Base-by-base conservation (phyloP, 2,888 invertebrate genomes). In the Pachydiplax longipennis region DNA sequence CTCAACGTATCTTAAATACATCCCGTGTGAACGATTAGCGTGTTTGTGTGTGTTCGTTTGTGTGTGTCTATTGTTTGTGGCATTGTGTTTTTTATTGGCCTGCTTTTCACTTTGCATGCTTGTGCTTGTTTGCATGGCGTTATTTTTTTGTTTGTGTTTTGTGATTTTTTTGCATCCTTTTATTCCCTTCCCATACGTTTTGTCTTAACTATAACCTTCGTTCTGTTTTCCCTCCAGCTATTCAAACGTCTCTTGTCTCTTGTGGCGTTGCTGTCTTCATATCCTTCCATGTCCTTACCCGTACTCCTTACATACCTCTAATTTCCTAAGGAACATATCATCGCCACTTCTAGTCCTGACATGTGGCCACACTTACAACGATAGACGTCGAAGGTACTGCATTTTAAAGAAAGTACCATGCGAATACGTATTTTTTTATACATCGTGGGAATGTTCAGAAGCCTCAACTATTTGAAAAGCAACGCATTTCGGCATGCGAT, bases 21-120 rank as follows among this genome's bases (percentile, higher is more conserved):
- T 48, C 48, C 48, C 58, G 53, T 18, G 22, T 58, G 58, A 35
- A 22, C 61, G 87, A 35, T 35, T 61, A 61, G 58, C 61, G 87
- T n/a, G 22, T 22, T 13, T 58, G 37, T 61, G 87, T 35, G 18
- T 22, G 58, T 61, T 53, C 40, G 48, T 82, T 48, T n/a, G n/a
- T 82, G 82, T 87, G 13, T 87, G 87, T 87, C 31, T 22, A 58
- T 58, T 61, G 87, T 87, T 87, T 87, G 87, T 87, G 87, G 58
- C 4, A 87, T 87, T 61, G 87, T 87, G 25, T 37, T 87, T 61
- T n/a, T 82, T 10, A 48, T 48, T 65, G 65, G 58, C 87, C 58
- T 87, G 87, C 87, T 61, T 87, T 37, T 35, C 35, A 37, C 61
- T 18, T 22, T 58, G 87, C 87, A 87, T 87, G 87, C 31, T 22